Percentiles rank a stretch among this genome's conserved stretches.
Conservation (phyloP, 2,113 vertebrate species). For the Corythaixoides concolor region DNA sequence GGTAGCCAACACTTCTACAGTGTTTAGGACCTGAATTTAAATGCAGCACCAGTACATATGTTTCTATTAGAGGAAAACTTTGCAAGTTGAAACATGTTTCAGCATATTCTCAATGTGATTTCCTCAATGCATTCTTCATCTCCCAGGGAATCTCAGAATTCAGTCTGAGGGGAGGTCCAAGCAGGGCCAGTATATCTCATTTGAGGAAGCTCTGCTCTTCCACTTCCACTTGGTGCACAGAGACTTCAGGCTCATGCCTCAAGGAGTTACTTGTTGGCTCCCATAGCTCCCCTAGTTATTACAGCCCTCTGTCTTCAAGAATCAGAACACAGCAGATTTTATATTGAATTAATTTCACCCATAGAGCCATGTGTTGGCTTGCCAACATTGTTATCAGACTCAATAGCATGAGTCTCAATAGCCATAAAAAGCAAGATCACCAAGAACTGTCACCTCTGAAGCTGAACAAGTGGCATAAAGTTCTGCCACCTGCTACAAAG, state of each 20-base stretch:
- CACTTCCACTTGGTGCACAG: not conserved
- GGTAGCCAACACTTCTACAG: not conserved
- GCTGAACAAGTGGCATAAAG: not conserved
- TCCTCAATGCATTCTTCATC: not conserved
- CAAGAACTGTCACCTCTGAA: not conserved
- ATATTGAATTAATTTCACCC: not conserved
- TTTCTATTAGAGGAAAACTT: not conserved
- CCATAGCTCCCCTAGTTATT: not conserved
- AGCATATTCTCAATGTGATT: not conserved
- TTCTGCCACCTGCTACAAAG: not conserved
- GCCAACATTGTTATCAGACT: not conserved
- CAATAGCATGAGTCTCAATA: not conserved
- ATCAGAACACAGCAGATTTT: not conserved
- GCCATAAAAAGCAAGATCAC: not conserved
- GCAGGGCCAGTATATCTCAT: not conserved
- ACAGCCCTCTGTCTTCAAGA: not conserved
- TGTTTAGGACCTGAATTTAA: conserved; percentile 2
- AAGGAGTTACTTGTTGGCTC: not conserved
- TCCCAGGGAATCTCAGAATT: not conserved
- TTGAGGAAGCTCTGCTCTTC: not conserved
- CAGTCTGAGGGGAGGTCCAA: not conserved
- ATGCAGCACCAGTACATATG: not conserved
- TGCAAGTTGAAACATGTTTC: not conserved
- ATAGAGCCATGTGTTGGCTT: not conserved
- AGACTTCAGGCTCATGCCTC: not conserved